Percentiles rank a stretch among this genome's conserved stretches.
Conservation (phyloP, 2,797 vertebrate species). For the Syndactyla subalaris region DNA sequence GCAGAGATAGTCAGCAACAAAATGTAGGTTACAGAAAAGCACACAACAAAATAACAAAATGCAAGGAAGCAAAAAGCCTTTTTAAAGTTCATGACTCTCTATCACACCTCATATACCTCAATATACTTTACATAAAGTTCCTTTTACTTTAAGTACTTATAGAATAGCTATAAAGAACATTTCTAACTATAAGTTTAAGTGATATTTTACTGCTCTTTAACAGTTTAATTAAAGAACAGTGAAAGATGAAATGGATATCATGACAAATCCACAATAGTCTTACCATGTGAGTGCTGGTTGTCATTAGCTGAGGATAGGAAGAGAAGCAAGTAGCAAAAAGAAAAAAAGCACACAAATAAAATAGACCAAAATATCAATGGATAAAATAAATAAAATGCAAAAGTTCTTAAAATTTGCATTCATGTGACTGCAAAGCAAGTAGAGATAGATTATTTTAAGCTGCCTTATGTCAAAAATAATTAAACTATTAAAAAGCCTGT, state of each 20-base stretch:
- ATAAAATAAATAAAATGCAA: constrained; percentile 78
- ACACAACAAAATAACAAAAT: constrained; percentile 31
- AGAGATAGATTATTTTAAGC: constrained; percentile 69
- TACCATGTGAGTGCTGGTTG: constrained; percentile 98
- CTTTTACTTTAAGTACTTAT: background rate
- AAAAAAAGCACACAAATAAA: constrained; percentile 88
- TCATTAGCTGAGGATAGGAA: constrained; percentile 97
- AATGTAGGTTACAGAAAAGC: background rate
- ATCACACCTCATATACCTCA: background rate
- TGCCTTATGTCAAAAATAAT: constrained; percentile 33
- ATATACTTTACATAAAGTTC: background rate
- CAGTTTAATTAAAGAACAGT: constrained; percentile 70
- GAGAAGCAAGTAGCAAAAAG: constrained; percentile 85
- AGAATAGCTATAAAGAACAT: background rate
- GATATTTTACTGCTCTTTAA: constrained; percentile 62
- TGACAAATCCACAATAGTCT: constrained; percentile 86
- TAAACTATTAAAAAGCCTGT: constrained; percentile 9
- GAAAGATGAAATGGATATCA: constrained; percentile 76
- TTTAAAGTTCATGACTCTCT: background rate
- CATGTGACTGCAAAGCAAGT: constrained; percentile 63
- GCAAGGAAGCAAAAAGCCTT: background rate
- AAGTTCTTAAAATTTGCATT: constrained; percentile 69
- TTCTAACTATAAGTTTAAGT: constrained; percentile 31
- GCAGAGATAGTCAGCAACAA: constrained; percentile 7
- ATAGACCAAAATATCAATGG: constrained; percentile 79